These are phyloP conservation scores for Andrena hattorfiana DNA, from an alignment of 2,888 invertebrate species.

Conservation along the genomic window DNA sequence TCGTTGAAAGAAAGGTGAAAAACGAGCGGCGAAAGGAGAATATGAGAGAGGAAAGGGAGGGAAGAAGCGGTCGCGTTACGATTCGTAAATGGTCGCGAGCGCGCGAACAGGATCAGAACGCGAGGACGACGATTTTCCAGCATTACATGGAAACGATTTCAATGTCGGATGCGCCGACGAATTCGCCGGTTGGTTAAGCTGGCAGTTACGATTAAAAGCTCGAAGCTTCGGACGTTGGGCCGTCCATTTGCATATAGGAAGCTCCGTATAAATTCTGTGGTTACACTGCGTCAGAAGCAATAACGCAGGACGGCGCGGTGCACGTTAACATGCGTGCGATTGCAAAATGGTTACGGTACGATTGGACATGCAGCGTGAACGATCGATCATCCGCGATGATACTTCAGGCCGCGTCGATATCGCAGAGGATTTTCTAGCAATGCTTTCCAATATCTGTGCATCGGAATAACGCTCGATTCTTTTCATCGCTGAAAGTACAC, in stretches of 20 bases:
- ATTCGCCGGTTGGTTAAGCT: slow-evolving; percentile 66
- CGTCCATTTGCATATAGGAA: slow-evolving; percentile 55
- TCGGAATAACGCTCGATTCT: slow-evolving; percentile 10
- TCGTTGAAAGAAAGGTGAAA: no score
- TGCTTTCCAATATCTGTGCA: slow-evolving; percentile 1
- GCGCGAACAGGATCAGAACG: slow-evolving; percentile 26
- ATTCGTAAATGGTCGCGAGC: slow-evolving; percentile 44
- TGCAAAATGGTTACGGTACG: slow-evolving; percentile 30
- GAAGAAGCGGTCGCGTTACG: slow-evolving; percentile 20
- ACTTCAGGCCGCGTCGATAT: not conserved
- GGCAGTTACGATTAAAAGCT: slow-evolving; percentile 71
- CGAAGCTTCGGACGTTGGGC: slow-evolving; percentile 46
- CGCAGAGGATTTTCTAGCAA: not conserved
- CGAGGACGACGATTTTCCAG: slow-evolving; percentile 56
- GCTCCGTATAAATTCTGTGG: slow-evolving; percentile 57
- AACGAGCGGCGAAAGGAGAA: not conserved
- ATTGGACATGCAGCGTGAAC: slow-evolving; percentile 29
- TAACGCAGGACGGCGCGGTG: slow-evolving; percentile 35
- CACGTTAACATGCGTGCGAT: slow-evolving; percentile 16
- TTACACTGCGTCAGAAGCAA: slow-evolving; percentile 54
- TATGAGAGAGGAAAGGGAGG: not conserved
- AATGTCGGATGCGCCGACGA: slow-evolving; percentile 67
- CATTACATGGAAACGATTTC: slow-evolving; percentile 72
- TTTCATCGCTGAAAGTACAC: not conserved
- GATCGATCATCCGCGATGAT: slow-evolving; percentile 29